These are phyloP conservation scores for Apodemus sylvaticus DNA, from an alignment of 2,113 vertebrate species.

Conservation along the genomic window DNA sequence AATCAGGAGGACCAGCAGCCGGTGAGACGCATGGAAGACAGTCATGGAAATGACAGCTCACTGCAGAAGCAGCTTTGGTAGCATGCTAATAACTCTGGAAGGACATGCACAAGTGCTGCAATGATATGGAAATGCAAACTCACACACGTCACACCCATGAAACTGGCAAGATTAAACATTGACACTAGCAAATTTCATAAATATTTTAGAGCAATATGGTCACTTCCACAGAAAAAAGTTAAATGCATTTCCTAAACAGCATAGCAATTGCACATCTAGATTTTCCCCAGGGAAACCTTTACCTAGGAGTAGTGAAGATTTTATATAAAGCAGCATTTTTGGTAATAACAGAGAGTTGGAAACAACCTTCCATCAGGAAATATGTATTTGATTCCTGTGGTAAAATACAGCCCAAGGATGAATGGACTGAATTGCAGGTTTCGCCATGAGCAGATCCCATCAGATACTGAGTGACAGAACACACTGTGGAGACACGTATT, in stretches of 20 bases:
- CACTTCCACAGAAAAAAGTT: slow-evolving; percentile 19
- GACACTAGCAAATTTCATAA: not conserved
- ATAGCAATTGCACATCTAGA: slow-evolving; percentile 22
- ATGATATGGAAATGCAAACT: not conserved
- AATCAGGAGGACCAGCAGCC: not conserved
- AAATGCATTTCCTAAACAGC: not conserved
- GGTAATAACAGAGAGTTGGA: not conserved
- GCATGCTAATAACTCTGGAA: not conserved
- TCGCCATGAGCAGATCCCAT: not conserved
- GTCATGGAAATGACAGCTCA: not conserved
- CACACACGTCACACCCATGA: not conserved
- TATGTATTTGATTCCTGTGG: not conserved
- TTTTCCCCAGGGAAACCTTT: slow-evolving; percentile 50
- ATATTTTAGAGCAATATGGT: not conserved
- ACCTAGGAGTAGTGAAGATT: not conserved
- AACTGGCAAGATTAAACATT: not conserved
- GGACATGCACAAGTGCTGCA: not conserved
- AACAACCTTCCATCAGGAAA: not conserved
- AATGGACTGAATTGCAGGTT: not conserved
- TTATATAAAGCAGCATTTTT: slow-evolving; percentile 37
- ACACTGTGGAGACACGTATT: not conserved
- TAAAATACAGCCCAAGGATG: not conserved
- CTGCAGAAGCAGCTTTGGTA: not conserved
- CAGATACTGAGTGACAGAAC: not conserved
- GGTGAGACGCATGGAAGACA: not conserved